Conservation (phyloP, 92 coral and sea anemone genomes). For the Anthopleura xanthogrammica region DNA sequence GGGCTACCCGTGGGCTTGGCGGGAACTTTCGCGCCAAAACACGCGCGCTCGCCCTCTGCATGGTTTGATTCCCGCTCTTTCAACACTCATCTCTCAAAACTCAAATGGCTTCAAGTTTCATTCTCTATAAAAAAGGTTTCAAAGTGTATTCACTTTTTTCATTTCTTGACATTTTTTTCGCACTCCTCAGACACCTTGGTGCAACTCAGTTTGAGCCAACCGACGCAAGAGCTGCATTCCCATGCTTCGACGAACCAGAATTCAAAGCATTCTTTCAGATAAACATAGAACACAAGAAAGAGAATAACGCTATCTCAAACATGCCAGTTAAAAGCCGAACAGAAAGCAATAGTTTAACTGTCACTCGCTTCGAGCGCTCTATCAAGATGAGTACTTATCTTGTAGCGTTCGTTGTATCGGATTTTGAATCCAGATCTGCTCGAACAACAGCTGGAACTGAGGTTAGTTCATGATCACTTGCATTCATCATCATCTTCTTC, state of each 20-base stretch:
- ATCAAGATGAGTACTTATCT: conserved; percentile 80
- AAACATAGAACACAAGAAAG: conserved; percentile 60
- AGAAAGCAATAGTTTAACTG: conserved; percentile 51
- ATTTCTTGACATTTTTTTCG: background rate
- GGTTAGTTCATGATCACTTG: background rate
- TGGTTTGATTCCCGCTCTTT: no score
- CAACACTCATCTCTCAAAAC: no score
- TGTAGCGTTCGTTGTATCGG: conserved; percentile 71
- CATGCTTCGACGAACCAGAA: conserved; percentile 88
- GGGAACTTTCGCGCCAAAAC: no score
- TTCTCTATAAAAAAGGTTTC: no score
- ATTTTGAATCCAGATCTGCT: conserved; percentile 68
- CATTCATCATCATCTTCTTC: no score
- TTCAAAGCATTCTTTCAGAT: conserved; percentile 64
- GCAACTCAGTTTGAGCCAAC: conserved; percentile 68
- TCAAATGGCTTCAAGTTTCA: no score
- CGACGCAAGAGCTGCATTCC: conserved; percentile 78
- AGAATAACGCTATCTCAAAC: conserved; percentile 69
- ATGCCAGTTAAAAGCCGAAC: conserved; percentile 49
- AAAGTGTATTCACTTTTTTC: no score
- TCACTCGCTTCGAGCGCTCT: conserved; percentile 57
- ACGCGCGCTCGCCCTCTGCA: no score
- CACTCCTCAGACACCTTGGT: conserved; percentile 52
- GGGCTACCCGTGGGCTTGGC: no score
- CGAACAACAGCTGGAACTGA: conserved; percentile 9